Evolutionary conservation across 2,888 invertebrate species (phyloP), one percentile per base, ranked within the genome.

Genomic region (Calliphora vomitoria): DNA sequence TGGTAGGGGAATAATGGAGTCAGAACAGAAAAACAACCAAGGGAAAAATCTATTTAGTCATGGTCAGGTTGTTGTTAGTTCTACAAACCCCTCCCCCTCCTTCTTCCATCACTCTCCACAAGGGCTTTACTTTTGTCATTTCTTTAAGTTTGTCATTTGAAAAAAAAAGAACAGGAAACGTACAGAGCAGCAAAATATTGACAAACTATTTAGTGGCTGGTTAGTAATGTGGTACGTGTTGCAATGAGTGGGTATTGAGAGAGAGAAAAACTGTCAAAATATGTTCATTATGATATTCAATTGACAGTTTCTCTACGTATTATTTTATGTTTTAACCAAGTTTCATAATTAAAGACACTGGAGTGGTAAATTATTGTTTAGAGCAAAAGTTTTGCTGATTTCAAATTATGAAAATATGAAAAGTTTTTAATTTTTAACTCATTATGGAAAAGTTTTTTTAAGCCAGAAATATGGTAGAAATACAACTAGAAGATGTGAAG

Each of bases 201-300:
- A 80, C 74, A 85, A 85, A 80, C 74, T 85, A 80, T 85, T 85
- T 75, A 68, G 68, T 85, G 74, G 31, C 20, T 62, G 20, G 25
- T 62, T 62, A 8, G 62, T 35, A 25, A 62, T n/a, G n/a, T 62
- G 35, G 35, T 4, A 35, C 35, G 35, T 5, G 35, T 35, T 53
- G 38, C 20, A 18, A 50, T 62, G 18, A 3, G 35, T 11, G 18
- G 11, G 18, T 13, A 25, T 8, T 55, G 8, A 41, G 10, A 31
- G 10, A 31, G 15, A 41, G 31, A 11, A 15, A 41, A 53, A 41
- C 60, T 74, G 41, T 74, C 72, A 80, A 85, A 84, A 74, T 44
- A 38, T 64, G 41, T 81, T 64, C n/a, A 35, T 35, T 69, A 20
- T 53, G 6, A 41, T 41, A 76, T 58, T 60, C 20, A 78, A 55